Base-by-base conservation (phyloP, 2,797 vertebrate species). In the Tarsius wallacei region DNA sequence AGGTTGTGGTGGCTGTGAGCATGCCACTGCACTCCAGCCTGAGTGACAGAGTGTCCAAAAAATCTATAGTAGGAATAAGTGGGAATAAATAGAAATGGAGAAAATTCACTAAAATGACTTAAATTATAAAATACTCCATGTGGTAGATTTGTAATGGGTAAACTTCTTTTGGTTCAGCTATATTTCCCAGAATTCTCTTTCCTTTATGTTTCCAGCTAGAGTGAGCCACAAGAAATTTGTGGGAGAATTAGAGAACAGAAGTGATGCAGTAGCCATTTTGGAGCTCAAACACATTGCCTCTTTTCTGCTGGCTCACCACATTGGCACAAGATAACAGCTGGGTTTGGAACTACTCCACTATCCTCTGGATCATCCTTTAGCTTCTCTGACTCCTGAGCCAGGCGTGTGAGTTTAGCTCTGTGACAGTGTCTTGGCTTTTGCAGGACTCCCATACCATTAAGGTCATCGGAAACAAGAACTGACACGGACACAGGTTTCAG, bases 91-190 rank as follows among this genome's bases (percentile, higher is more conserved):
- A 89, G n/a, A 71, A 86, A 81, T 42, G 16, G 86, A 17, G 53
- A 21, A 88, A 90, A 31, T 71, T 89, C 64, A 86, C 55, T 33
- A 85, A 33, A 86, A 78, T 77, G 80, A 36, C 80, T 81, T 94
- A 96, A 89, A 89, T 92, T 59, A 85, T 59, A 59, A 88, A 89
- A 63, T 66, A 17, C 76, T 86, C 80, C 16, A 59, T 28, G 73
- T 78, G 57, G 86, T 76, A 91, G n/a, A 42, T 66, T 82, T 88
- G 17, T 66, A 94, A 76, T 91, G 31, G 17, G 49, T 36, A 26
- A 80, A 66, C 22, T 86, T 51, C 19, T 93, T 81, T 81, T 74
- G 42, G 77, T 66, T 87, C 49, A 87, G 21, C 55, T 88, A 49
- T 28, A 80, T 53, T 84, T 87, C 59, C 61, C n/a, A 88, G 21